Conservation (phyloP, 2,888 invertebrate genomes). For the Drosophila subsilvestris region DNA sequence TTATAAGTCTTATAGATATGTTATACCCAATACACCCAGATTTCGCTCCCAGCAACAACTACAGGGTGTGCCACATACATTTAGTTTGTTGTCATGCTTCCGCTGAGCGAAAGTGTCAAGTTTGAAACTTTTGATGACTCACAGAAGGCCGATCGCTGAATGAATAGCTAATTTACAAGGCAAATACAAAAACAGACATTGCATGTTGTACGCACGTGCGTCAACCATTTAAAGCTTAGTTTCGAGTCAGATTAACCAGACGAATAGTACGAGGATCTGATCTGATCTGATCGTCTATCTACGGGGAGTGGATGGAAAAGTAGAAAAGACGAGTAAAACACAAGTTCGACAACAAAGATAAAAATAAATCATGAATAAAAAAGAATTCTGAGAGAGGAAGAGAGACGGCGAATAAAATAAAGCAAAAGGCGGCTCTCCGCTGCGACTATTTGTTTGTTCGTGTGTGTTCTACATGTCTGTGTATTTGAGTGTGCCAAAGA, state of each 20-base stretch:
- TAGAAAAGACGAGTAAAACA: conserved; percentile 8
- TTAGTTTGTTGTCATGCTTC: conserved; percentile 44
- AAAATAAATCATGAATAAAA: conserved; percentile 80
- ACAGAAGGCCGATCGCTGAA: conserved; percentile 34
- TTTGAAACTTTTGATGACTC: conserved; percentile 33
- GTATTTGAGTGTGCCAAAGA: conserved; percentile 31
- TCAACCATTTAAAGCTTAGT: conserved; percentile 25
- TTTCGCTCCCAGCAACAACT: conserved; percentile 14
- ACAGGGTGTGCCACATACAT: conserved; percentile 28
- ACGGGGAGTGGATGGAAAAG: conserved; percentile 2
- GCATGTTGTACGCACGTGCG: conserved; percentile 36
- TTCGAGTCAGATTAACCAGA: conserved; percentile 2
- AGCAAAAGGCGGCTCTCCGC: conserved; percentile 46
- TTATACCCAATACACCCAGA: conserved; percentile 9
- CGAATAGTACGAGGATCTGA: neutral
- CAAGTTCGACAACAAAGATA: conserved; percentile 76
- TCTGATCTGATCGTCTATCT: neutral
- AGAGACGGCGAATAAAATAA: conserved; percentile 57
- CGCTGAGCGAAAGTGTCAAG: conserved; percentile 37
- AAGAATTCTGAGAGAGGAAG: conserved; percentile 39
- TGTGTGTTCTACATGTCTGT: conserved; percentile 12
- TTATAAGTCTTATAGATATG: no score
- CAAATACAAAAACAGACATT: conserved; percentile 9
- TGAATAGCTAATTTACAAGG: conserved; percentile 41
- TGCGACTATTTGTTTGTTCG: conserved; percentile 36